Evolutionary conservation across 2,113 vertebrate genomes (phyloP), one percentile per base, ranked within the genome.

Genomic region (Amia ocellicauda): DNA sequence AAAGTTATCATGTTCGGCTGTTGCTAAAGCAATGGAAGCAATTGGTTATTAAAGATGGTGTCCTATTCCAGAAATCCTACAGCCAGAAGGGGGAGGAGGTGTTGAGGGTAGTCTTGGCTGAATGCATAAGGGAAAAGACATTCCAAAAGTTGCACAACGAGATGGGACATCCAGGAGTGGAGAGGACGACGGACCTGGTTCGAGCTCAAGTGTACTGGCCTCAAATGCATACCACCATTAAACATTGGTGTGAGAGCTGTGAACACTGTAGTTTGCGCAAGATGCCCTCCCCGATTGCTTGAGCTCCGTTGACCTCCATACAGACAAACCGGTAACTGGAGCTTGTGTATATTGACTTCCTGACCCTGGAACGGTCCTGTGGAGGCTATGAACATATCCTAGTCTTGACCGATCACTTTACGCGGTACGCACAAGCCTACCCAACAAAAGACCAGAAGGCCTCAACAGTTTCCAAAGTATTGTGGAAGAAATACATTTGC

Each of bases 351-450:
- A 58, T 51, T 14, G 43, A 66, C 11, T 58, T 58, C 20, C 19
- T 66, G 14, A 31, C 26, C 3, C 3, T 51, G 9, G 64, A 66
- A 31, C 20, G 16, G 14, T 22, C 24, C 20, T 2, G 13, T 7
- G 16, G 24, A 13, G 20, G 26, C 20, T 47, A 11, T 42, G 11
- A 11, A 5, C 56, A 28, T 47, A 49, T 66, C 45, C 31, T 58
- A 5, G 43, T 65, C 4, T 17, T 58, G n/a, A 65, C 26, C 14
- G 43, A 58, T 29, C 63, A 51, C 22, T 66, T 58, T 24, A 66
- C 63, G 27, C 19, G 41, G 13, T 59, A 40, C 4, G 13, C 56
- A 13, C 14, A 59, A 2, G 43, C 24, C 17, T 66, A 58, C 16
- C 53, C 41, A 9, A 58, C 53, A 27, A 58, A 14, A 17, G 45